phyloP scores from a whole-genome alignment of 2,888 invertebrate genomes.

The Subacronicta megacephala region DNA sequence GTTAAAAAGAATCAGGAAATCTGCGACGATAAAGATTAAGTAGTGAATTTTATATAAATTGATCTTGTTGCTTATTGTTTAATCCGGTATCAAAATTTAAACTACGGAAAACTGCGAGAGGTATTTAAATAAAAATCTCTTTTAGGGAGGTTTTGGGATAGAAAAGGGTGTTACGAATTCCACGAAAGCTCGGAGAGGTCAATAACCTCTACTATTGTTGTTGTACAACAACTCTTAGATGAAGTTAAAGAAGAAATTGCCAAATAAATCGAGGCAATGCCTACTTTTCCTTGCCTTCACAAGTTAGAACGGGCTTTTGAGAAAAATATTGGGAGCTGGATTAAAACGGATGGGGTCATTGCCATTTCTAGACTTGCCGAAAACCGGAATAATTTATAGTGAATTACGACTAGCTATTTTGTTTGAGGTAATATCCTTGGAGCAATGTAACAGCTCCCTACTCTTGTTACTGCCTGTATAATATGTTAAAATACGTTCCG shows the following conservation, averaged over 20 bases:
- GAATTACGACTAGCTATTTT: neutral
- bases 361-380: slow-evolving; percentile 49
- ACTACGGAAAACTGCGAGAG: slow-evolving; percentile 18
- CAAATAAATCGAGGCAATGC: slow-evolving; percentile 15
- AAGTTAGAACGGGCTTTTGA: slow-evolving; percentile 7
- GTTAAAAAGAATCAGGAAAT: neutral
- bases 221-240: slow-evolving; percentile 11
- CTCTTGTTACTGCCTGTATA: slow-evolving; percentile 21
- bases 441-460: slow-evolving; percentile 17
- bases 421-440: slow-evolving; percentile 11
- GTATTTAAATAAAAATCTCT: no score
- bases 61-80: slow-evolving; percentile 6
- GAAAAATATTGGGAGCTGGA: slow-evolving; percentile 2
- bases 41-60: slow-evolving; percentile 12
- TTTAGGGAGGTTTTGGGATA: no score
- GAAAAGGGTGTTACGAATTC: slow-evolving; percentile 17
- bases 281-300: slow-evolving; percentile 2
- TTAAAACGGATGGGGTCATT: slow-evolving; percentile 46
- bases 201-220: slow-evolving; percentile 21
- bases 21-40: neutral
- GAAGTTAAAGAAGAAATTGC: slow-evolving; percentile 9
- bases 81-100: slow-evolving; percentile 19
- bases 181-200: slow-evolving; percentile 25
- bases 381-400: slow-evolving; percentile 26
- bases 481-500: slow-evolving; percentile 28